Base-by-base conservation (phyloP, 2,888 invertebrate genomes). In the Callyntrura guangdongensis region DNA sequence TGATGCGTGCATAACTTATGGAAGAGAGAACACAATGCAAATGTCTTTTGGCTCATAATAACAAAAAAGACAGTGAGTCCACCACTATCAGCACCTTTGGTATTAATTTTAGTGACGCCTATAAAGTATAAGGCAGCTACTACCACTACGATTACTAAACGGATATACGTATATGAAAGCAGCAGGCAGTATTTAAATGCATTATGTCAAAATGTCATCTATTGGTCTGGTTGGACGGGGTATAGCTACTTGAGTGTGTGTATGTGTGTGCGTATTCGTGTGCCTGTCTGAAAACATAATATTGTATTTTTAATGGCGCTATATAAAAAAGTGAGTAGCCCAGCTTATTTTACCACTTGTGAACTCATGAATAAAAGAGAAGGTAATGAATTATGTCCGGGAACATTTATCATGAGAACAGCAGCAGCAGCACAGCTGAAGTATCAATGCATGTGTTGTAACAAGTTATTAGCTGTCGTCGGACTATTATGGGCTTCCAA, bases 321-420 rank as follows among this genome's bases (percentile, higher is more conserved):
- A 64, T 64, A 22, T 5, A 64, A 64, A 64, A 64, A 11, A 3
- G n/a, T n/a, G 20, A 64, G 36, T 17, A 17, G 83, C 25, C 17
- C 49, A 49, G 67, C 64, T 83, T 59, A 85, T 85, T 85, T 86
- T 77, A 45, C 84, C 77, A 74, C 89, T 89, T 84, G 89, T 89
- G 84, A 89, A 84, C 83, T 77, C 79, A 91, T 91, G 89, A 91
- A 91, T 91, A 91, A 91, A 89, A 89, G 82, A 88, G 56, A 64
- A 85, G 86, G 89, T 91, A 89, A 91, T 91, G 91, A 91, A 91
- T 88, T 91, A 67, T 88, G 89, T 89, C 89, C 89, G 85, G 88
- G 49, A 61, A 81, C 89, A 91, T 91, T 89, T 91, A 89, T 86
- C 89, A 89, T 79, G 74, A 89, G 83, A 59, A 72, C 53, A 47